Percentiles rank a stretch among this genome's conserved stretches.
Conservation (phyloP, 2,113 vertebrate genomes). For the Nettapus auritus region DNA sequence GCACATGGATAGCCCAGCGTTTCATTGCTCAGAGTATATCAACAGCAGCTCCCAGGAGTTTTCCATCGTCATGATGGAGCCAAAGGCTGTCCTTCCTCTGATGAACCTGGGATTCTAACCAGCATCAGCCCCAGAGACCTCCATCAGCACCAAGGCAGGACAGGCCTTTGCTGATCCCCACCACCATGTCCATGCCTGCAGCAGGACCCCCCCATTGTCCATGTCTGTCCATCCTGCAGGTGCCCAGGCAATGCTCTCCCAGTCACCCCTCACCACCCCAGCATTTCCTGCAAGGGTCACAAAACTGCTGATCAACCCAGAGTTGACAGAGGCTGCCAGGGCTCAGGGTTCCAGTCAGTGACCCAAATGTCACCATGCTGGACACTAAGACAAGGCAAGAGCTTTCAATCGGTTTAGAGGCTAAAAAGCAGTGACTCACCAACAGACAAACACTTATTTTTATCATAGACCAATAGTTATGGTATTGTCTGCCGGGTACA, state of each 20-base stretch:
- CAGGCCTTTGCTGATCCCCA: neutral
- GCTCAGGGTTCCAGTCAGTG: neutral
- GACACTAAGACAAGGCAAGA: conserved; percentile 40
- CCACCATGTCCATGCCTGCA: accelerated
- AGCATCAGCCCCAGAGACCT: neutral
- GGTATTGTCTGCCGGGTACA: conserved; percentile 41
- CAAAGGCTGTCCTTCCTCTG: accelerated
- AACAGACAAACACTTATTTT: conserved; percentile 52
- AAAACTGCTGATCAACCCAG: conserved; percentile 34
- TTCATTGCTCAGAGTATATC: accelerated
- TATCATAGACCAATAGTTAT: neutral
- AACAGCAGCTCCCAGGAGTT: neutral
- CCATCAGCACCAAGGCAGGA: neutral
- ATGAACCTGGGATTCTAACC: accelerated
- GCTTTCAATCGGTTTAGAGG: conserved; percentile 52
- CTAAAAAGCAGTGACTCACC: conserved; percentile 57
- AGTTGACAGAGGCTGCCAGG: conserved; percentile 7
- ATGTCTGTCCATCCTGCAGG: neutral
- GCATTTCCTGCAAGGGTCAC: neutral
- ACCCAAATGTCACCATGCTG: conserved; percentile 63
- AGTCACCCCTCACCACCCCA: neutral
- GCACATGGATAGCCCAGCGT: accelerated
- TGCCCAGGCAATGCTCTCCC: neutral
- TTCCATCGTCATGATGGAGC: accelerated
- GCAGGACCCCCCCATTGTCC: neutral